Conservation (phyloP, 2,113 vertebrate species). For the Struthio camelus region DNA sequence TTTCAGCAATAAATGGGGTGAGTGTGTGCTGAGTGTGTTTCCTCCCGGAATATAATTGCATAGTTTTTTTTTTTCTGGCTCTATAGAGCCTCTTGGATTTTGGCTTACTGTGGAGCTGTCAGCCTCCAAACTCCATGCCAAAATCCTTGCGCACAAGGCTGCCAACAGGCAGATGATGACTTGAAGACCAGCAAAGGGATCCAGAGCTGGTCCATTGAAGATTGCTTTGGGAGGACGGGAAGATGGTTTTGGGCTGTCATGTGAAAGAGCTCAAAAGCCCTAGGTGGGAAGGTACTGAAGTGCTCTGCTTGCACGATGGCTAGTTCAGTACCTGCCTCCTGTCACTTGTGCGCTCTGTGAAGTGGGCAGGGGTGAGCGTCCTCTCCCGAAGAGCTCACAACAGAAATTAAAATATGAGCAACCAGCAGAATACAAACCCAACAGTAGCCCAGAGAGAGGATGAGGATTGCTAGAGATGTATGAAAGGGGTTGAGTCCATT, state of each 20-base stretch:
- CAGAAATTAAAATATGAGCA: background rate
- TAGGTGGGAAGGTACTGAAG: background rate
- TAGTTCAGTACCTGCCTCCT: background rate
- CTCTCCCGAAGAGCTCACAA: background rate
- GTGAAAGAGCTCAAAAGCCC: background rate
- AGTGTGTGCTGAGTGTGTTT: background rate
- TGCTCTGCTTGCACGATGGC: background rate
- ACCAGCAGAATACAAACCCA: background rate
- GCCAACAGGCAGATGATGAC: conserved; percentile 1
- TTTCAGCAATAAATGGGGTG: background rate
- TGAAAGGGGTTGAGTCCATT: background rate
- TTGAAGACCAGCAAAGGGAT: conserved; percentile 11
- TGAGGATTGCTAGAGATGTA: background rate
- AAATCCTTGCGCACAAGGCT: background rate
- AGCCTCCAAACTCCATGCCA: background rate
- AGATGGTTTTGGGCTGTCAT: background rate
- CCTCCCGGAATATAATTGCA: background rate
- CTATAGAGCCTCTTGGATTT: background rate
- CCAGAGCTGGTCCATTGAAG: background rate
- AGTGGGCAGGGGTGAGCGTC: background rate
- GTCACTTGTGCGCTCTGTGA: background rate
- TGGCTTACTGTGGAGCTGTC: background rate
- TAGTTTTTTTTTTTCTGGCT: background rate
- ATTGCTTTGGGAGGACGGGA: background rate
- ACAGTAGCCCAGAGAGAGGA: background rate